Base-by-base conservation (phyloP, 2,888 invertebrate genomes). In the Phytoseiulus persimilis region DNA sequence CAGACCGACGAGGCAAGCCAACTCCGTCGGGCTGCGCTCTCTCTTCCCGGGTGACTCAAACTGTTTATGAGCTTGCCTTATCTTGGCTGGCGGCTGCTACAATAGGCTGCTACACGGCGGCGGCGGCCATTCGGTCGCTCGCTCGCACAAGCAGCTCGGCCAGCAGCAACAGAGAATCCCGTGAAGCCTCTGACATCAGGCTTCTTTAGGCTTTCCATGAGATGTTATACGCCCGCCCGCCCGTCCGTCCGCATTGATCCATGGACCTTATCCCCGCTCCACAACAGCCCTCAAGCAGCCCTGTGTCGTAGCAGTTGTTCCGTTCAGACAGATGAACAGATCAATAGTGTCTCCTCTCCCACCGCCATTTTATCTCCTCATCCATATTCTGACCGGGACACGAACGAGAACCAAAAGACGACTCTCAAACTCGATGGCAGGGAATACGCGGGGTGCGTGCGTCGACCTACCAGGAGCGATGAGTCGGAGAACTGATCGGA, bases 31-130 rank as follows among this genome's bases (percentile, higher is more conserved):
- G 65, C 65, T 65, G 65, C 65, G 65, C 65, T 65, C 65, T 65
- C 65, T 65, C 65, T 65, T 65, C 65, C 65, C 28, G 65, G 65
- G 65, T 65, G 65, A 65, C 65, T 65, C 65, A 65, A 65, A 65
- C 65, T 65, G 65, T 65, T 65, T 65, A 65, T 65, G 65, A 65
- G 65, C 65, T 65, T 65, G 65, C 65, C 65, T 65, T 65, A 65
- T 65, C 65, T 65, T 23, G 65, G 23, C 65, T 65, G 18, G 65
- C 65, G 65, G 65, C 65, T 65, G 65, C 65, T 65, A 65, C 65
- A 65, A 65, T 65, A 65, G 65, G 65, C 65, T 65, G 18, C 65
- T 14, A 28, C 1, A 23, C 65, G 18, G 65, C 65, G 18, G 28
- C 65, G 18, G 65, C 65, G 18, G 65, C 28, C 11, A 23, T n/a